A percentile compares a stretch with the other conserved stretches of the same genome.
These are phyloP conservation scores for Haliclona indistincta DNA, from an alignment of 37 sponge, comb jelly and placozoan species.

Conservation along the genomic window DNA sequence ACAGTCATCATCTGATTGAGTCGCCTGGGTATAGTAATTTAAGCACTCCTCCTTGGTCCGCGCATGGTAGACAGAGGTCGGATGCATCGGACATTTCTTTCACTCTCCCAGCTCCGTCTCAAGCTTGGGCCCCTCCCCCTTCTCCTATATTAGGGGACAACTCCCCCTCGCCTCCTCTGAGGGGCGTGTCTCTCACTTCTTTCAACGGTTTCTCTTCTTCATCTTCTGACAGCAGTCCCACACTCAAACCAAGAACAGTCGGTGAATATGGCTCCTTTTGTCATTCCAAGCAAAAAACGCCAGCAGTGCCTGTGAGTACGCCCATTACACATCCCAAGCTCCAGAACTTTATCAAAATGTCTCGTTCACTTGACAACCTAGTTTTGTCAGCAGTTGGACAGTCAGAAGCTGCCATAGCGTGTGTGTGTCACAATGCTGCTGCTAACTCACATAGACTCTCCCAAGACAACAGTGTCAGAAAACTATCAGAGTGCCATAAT, in stretches of 20 bases:
- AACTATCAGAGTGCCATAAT: too few relatives aligned
- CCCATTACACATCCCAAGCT: too few relatives aligned
- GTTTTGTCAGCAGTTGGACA: too few relatives aligned
- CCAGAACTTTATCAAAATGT: too few relatives aligned
- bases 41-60: conserved; percentile 5
- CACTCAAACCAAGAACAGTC: neutral
- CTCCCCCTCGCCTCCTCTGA: neutral
- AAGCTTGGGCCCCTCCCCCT: conserved; percentile 59
- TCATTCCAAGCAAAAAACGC: neutral
- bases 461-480: too few relatives aligned
- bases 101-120: conserved; percentile 35
- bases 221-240: neutral
- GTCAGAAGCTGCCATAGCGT: too few relatives aligned
- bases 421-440: too few relatives aligned
- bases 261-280: neutral
- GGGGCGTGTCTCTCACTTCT: neutral
- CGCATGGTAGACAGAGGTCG: conserved; percentile 26
- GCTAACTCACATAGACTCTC: too few relatives aligned
- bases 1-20: neutral
- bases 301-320: too few relatives aligned
- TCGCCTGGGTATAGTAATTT: neutral
- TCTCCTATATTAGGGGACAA: too few relatives aligned
- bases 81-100: conserved; percentile 42
- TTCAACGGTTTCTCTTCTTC: neutral
- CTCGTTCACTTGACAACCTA: too few relatives aligned